Conservation (phyloP, 2,888 invertebrate species). For the Aporophyla nigra region DNA sequence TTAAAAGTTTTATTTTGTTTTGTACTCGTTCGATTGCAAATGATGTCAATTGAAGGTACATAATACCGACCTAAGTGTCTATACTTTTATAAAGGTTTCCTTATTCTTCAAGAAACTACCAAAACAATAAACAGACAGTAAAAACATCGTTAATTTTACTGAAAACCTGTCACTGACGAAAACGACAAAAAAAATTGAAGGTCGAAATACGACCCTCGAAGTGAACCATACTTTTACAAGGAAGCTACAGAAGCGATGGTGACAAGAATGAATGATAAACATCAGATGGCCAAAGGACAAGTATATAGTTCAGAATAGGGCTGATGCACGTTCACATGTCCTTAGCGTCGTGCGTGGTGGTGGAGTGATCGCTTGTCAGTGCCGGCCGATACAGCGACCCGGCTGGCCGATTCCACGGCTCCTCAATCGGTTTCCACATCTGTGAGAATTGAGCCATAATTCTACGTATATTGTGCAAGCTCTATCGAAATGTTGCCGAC, state of each 20-base stretch:
- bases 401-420: conserved; percentile 82
- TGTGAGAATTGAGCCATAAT: conserved; percentile 74
- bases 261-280: conserved; percentile 30
- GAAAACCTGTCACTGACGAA: neutral
- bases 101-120: neutral
- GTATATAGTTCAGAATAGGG: conserved; percentile 74
- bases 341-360: conserved; percentile 72
- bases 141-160: neutral
- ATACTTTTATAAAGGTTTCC: neutral
- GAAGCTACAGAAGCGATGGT: conserved; percentile 19
- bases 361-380: conserved; percentile 77
- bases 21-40: neutral
- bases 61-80: neutral
- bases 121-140: neutral
- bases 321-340: conserved; percentile 79
- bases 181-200: conserved; percentile 2
- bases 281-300: conserved; percentile 44
- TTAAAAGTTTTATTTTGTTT: neutral
- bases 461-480: conserved; percentile 78
- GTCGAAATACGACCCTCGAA: neutral
- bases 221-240: conserved; percentile 10
- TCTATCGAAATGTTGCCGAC: conserved; percentile 79
- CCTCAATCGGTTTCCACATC: conserved; percentile 68
- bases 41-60: neutral
- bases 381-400: conserved; percentile 83